Evolutionary conservation across 2,888 invertebrate species (phyloP), one percentile per base, ranked within the genome.

Genomic region (Lobophora halterata): DNA sequence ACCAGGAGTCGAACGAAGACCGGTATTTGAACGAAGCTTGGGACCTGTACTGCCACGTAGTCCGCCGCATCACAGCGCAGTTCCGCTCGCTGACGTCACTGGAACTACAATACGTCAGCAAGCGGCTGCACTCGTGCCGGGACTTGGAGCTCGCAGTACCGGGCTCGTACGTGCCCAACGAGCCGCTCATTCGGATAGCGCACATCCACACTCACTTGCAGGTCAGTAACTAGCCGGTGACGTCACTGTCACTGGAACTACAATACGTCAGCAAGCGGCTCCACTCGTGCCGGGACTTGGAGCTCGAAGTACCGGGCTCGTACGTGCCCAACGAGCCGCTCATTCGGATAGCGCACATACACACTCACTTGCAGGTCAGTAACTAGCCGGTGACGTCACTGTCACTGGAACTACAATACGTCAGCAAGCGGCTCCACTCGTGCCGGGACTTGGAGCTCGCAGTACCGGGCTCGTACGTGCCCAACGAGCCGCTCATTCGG

Each of bases 21-120:
- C 91, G 97, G 45, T 97, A 99, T 65, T 81, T 99, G 38, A 97
- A 98, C 71, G 97, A 97, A 74, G 98, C 99, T 1, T 99, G 99
- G 99, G 99, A 99, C 70, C 88, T 98, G 9, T 99, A 99, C 81
- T 99, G 98, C 80, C 96, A 97, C 69, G 98, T 99, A 16, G 98
- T 99, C 75, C 91, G 98, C 31, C 92, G 97, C 45, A 98, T 99
- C 64, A 95, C 91, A 93, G 47, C 98, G 0, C 95, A 96, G 79
- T 88, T 99, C 60, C 97, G 98, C 0, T 94, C 96, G 60, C 80
- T 97, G 29, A 96, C 96, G 1, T 95, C 95, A 14, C 85, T 97
- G 29, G 97, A 97, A 73, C 82, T 97, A 55, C 97, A 97, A 65
- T 98, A 98, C 75, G 98, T 99, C 3, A 97, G 97, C 47, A 97